phyloP scores from a whole-genome alignment of 1,140 invertebrate species.

The Whitmania pigra region DNA sequence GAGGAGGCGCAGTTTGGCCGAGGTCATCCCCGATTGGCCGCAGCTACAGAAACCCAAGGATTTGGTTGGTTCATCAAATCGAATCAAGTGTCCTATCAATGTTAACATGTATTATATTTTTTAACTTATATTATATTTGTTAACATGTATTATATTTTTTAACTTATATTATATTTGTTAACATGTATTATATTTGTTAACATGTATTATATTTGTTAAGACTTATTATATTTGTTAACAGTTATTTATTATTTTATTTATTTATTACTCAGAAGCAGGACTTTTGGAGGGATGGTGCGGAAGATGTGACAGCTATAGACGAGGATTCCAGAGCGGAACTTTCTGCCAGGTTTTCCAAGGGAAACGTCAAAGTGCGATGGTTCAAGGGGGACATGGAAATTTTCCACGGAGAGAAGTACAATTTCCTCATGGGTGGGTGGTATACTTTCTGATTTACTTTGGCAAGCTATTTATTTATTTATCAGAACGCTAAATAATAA shows the following conservation, averaged over 20 bases:
- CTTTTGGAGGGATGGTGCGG: neutral
- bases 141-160: neutral
- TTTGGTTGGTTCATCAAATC: neutral
- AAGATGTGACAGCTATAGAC: neutral
- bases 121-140: neutral
- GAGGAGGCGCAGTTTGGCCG: constrained; percentile 8
- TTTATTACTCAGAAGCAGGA: neutral
- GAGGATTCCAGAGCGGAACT: neutral
- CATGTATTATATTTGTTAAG: neutral
- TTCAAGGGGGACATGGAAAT: neutral
- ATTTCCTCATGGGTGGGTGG: neutral
- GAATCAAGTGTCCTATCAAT: neutral
- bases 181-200: neutral
- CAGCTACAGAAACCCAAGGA: constrained; percentile 5
- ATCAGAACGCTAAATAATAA: no score
- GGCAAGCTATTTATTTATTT: no score
- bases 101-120: neutral
- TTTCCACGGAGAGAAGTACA: constrained; percentile 3
- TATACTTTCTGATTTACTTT: no score
- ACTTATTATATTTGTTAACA: no score
- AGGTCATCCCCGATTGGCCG: constrained; percentile 18
- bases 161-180: no score
- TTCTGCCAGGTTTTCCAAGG: neutral
- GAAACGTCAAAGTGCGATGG: neutral
- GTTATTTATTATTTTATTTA: no score